Evolutionary conservation across 1,140 invertebrate species (phyloP).

Genomic region (Tigriopus japonicus): DNA sequence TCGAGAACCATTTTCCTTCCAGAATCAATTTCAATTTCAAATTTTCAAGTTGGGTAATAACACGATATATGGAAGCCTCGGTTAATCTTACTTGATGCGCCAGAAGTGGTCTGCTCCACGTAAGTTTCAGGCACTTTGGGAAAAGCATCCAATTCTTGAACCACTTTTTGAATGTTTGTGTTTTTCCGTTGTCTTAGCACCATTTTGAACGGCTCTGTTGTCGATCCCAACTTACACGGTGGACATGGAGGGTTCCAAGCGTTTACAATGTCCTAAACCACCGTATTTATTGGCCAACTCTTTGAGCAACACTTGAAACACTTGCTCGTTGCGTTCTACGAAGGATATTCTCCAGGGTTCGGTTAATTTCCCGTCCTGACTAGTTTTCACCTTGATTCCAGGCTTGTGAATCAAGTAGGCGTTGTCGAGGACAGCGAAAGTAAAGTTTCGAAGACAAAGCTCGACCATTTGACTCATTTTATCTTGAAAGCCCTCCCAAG

Average conservation of each 20-base stretch:
- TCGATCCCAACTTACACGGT: no score
- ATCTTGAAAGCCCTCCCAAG: slow-evolving; percentile 62
- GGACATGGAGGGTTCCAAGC: no score
- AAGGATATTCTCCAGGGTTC: no score
- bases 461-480: slow-evolving; percentile 66
- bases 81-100: slow-evolving; percentile 46
- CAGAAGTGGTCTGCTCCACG: slow-evolving; percentile 55
- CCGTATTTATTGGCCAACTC: no score
- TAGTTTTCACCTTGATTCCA: slow-evolving; percentile 27
- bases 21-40: no score
- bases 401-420: slow-evolving; percentile 70
- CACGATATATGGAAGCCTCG: not conserved
- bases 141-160: slow-evolving; percentile 73
- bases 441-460: slow-evolving; percentile 64
- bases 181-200: slow-evolving; percentile 1
- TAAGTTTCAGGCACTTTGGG: slow-evolving; percentile 69
- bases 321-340: no score
- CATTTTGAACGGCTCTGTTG: no score
- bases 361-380: no score
- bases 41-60: no score
- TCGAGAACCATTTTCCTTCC: no score
- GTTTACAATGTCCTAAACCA: no score
- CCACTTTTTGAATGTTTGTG: slow-evolving; percentile 30
- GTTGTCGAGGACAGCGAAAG: slow-evolving; percentile 73
- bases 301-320: no score